A percentile compares a stretch with the other conserved stretches of the same genome.
Evolutionary conservation across 2,113 vertebrate genomes (phyloP).

Genomic region (Platysternon megacephalum): DNA sequence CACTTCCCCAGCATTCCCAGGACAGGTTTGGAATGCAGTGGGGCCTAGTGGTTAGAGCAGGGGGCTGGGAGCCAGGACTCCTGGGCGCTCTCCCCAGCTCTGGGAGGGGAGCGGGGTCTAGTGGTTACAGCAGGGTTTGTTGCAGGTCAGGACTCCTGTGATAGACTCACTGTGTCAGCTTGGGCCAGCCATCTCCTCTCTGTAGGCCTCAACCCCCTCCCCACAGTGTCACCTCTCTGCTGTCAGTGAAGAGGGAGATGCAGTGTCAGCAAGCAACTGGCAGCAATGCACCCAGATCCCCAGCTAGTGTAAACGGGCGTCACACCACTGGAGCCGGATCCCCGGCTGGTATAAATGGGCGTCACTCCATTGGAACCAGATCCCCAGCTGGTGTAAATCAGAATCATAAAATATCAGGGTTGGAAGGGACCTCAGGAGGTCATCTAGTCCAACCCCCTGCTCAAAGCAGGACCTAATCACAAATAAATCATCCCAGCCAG

Average conservation of each 20-base stretch:
- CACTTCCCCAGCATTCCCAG: neutral
- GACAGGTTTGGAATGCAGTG: neutral
- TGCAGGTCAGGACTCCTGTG: neutral
- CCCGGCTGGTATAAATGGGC: neutral
- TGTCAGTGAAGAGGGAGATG: too few relatives aligned
- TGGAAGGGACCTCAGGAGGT: too few relatives aligned
- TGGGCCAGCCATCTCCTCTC: neutral
- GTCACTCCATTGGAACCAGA: too few relatives aligned
- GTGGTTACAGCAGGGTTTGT: neutral
- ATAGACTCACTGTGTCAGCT: neutral
- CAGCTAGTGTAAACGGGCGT: neutral
- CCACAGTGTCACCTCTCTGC: neutral
- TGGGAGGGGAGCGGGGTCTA: neutral
- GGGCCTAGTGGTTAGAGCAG: neutral
- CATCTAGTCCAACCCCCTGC: too few relatives aligned
- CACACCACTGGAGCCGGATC: too few relatives aligned
- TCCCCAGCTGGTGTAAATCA: neutral
- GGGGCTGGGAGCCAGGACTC: neutral
- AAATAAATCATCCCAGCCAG: too few relatives aligned
- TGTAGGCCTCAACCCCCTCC: neutral
- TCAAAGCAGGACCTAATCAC: too few relatives aligned
- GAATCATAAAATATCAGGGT: too few relatives aligned
- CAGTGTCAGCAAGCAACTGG: neutral
- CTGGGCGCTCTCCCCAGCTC: neutral
- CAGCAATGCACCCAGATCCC: neutral